Percentiles rank a stretch among this genome's conserved stretches.
Evolutionary conservation across 64 coral and sea anemone genomes (phyloP).

Genomic region (Stichodactyla mertensii): DNA sequence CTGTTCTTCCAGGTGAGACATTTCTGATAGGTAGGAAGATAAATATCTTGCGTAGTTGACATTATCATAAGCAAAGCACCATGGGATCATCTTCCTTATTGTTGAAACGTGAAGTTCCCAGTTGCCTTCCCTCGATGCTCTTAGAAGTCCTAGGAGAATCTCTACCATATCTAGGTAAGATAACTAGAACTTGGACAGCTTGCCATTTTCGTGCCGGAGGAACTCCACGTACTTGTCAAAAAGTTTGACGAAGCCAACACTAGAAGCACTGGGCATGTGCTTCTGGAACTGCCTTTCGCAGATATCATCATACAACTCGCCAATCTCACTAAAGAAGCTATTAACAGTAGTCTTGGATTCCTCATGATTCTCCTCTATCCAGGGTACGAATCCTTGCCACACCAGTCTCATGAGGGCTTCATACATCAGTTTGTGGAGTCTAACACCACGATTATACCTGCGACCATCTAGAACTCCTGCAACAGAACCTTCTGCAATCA

Average conservation of each 20-base stretch:
- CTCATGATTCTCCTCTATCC: conserved; percentile 23
- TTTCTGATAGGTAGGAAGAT: conserved; percentile 31
- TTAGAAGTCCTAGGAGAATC: conserved; percentile 40
- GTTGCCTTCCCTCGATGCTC: conserved; percentile 40
- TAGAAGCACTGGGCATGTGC: not conserved
- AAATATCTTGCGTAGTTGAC: conserved; percentile 61
- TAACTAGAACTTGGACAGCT: conserved; percentile 46
- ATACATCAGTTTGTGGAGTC: conserved; percentile 46
- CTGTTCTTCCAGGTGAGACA: conserved; percentile 41
- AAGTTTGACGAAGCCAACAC: too few relatives aligned
- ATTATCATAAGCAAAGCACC: conserved; percentile 66
- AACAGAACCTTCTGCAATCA: conserved; percentile 28
- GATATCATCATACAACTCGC: not conserved
- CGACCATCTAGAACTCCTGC: conserved; percentile 42
- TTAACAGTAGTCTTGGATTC: conserved; percentile 10
- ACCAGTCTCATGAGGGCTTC: conserved; percentile 26
- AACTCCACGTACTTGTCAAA: too few relatives aligned
- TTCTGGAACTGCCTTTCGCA: conserved; percentile 14
- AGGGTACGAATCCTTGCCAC: conserved; percentile 18
- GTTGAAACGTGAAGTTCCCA: conserved; percentile 62
- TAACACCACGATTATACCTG: conserved; percentile 21
- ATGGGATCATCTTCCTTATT: conserved; percentile 52
- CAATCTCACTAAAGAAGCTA: conserved; percentile 8
- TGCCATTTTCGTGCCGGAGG: conserved; percentile 3
- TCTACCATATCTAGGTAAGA: conserved; percentile 51